Base-by-base conservation (phyloP, 2,888 invertebrate species). In the Endotricha flammealis region DNA sequence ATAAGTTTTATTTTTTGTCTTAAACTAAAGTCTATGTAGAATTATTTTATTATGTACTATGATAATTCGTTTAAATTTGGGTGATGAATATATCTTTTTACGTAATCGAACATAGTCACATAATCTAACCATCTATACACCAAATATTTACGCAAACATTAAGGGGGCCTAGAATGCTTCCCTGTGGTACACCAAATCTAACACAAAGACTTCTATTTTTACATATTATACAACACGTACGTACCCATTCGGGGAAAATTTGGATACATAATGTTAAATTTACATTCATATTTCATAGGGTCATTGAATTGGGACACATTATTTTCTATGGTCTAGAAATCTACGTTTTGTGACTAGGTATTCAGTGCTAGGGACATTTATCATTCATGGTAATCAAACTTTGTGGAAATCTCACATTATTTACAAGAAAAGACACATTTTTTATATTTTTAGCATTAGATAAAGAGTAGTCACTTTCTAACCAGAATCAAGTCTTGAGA, bases 171-270 rank as follows among this genome's bases (percentile, higher is more conserved):
- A 63, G 32, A 40, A 52, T 46, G 54, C 47, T 41, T 46, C 64
- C 64, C 61, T 62, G 59, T 39, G 62, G 55, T 41, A 72, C 68
- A 70, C 54, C 64, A 59, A 64, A 46, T 57, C 62, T 69, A 71
- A 44, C 39, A 39, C 23, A 31, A 9, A 29, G 11, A 28, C 14
- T 11, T 35, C 22, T 33, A 33, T 17, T 27, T 27, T 27, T 12
- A 34, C 22, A 34, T 28, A 20, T 28, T 28, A 22, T 10, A 35
- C 14, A 35, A 23, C 12, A 14, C 4, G 29, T 35, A 35, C 35
- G 11, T 35, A 35, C 35, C 29, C 22, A 29, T 9, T 11, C 5
- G 11, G 13, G 11, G 28, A 8, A n/a, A 12, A 3, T 12, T 29
- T 29, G 22, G 22, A 35, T 29, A 35, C 5, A 14, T n/a, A 20